Conservation (phyloP, 2,888 invertebrate genomes). For the Neria commutata region DNA sequence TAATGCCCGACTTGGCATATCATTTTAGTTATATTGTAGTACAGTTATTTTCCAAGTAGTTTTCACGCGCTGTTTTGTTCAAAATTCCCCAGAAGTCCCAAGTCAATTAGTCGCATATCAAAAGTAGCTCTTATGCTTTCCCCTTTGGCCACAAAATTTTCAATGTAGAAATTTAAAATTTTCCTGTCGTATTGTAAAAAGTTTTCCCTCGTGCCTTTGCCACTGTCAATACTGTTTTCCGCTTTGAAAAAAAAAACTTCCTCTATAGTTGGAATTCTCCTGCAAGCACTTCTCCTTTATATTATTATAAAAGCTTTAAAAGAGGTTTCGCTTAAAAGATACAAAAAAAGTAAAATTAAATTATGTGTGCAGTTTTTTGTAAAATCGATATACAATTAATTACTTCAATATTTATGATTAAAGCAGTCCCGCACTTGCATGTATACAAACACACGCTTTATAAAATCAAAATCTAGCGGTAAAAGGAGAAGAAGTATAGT, state of each 20-base stretch:
- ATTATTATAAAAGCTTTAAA: conserved; percentile 43
- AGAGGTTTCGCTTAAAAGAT: conserved; percentile 54
- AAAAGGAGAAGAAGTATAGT: background rate
- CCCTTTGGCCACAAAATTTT: background rate
- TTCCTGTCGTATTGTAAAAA: conserved; percentile 18
- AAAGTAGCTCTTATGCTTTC: conserved; percentile 15
- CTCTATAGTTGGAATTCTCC: background rate
- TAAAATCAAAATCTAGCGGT: background rate
- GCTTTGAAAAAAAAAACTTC: conserved; percentile 5
- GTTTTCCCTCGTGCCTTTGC: conserved; percentile 51
- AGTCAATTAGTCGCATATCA: conserved; percentile 48
- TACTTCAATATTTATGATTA: conserved; percentile 32
- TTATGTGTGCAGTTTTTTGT: conserved; percentile 14
- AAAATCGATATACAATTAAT: conserved; percentile 33
- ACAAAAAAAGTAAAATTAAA: conserved; percentile 32
- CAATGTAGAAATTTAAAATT: background rate
- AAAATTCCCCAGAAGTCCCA: too few species aligned
- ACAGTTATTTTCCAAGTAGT: background rate
- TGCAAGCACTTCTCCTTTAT: conserved; percentile 1
- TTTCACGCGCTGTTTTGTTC: background rate
- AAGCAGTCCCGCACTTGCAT: conserved; percentile 13
- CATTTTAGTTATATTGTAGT: conserved; percentile 10
- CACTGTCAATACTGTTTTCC: conserved; percentile 29
- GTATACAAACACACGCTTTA: background rate
- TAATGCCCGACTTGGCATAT: background rate